Evolutionary conservation across 1,140 invertebrate species (phyloP), one percentile per base, ranked within the genome.

Genomic region (Apocrypta bakeri): DNA sequence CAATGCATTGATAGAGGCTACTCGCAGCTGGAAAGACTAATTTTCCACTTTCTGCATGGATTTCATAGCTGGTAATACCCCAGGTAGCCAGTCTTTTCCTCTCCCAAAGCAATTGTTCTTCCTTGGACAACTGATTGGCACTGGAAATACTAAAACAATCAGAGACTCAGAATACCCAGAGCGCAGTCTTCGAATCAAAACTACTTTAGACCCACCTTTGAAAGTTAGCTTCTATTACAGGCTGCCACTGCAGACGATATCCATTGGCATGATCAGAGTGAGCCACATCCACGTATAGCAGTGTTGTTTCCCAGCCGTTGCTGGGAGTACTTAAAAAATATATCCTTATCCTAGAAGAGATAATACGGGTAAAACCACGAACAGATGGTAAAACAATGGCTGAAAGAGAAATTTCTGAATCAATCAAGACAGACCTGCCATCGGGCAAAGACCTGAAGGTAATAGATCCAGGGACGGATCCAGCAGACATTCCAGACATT

Each of bases 21-120:
- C 97, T 97, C 0, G 96, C 95, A 83, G 97, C 96, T 61, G 98
- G 97, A 91, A 99, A 99, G 27, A 99, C 95, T 85, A 99, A 95
- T 88, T 96, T 95, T 27, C 97, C 97, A 73, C 95, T 94, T 3
- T 94, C 93, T 27, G 94, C 93, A 88, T 98, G 96, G 66, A 98
- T 92, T 88, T 99, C 97, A 88, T 98, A 99, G 14, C 97, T 97
- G 2, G 97, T 98, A 71, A 99, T 98, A 25, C 98, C 98, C 95
- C 97, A 98, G 0, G 96, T 96, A 0, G 97, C 95, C 12, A 98
- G 93, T 84, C 97, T 92, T 92, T 98, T 98, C 75, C 98, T 93
- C 89, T 99, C 98, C 92, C 96, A 96, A 77, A 98, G 92, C 69
- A 99, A 89, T 89, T 98, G 97, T 89, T 98, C 97, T 90, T 99